Percentiles rank a stretch among this genome's conserved stretches.
These are phyloP conservation scores for Invenusta paracnida DNA, from an alignment of 2,888 invertebrate genomes.

Conservation along the genomic window DNA sequence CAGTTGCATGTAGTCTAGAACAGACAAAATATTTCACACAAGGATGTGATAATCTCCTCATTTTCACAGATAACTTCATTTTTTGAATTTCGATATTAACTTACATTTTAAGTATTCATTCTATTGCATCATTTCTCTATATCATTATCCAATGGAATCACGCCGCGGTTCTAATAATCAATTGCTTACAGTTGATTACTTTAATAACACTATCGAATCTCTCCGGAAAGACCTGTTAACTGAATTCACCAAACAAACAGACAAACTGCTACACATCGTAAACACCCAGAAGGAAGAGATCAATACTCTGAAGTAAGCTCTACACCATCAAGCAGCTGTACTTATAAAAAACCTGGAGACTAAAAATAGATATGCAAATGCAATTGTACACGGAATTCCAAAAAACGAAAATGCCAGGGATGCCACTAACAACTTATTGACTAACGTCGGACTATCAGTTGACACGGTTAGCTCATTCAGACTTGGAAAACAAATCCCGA, in stretches of 20 bases:
- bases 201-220: background rate
- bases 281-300: background rate
- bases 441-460: background rate
- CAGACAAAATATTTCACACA: no score
- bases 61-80: no score
- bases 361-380: background rate
- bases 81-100: no score
- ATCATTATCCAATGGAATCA: background rate
- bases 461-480: conserved; percentile 6
- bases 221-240: background rate
- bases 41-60: no score
- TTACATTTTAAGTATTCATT: background rate
- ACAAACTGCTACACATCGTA: background rate
- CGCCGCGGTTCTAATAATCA: background rate
- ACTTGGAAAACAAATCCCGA: conserved; percentile 17
- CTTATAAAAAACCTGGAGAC: conserved; percentile 23
- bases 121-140: background rate
- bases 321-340: background rate
- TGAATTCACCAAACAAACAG: background rate
- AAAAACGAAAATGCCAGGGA: conserved; percentile 1
- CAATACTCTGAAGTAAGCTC: background rate
- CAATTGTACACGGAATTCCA: conserved; percentile 14
- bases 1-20: no score
- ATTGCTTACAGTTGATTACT: background rate
- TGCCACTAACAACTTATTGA: conserved; percentile 22